Evolutionary conservation across 2,797 vertebrate genomes (phyloP).

Genomic region (Aphelocoma californica): DNA sequence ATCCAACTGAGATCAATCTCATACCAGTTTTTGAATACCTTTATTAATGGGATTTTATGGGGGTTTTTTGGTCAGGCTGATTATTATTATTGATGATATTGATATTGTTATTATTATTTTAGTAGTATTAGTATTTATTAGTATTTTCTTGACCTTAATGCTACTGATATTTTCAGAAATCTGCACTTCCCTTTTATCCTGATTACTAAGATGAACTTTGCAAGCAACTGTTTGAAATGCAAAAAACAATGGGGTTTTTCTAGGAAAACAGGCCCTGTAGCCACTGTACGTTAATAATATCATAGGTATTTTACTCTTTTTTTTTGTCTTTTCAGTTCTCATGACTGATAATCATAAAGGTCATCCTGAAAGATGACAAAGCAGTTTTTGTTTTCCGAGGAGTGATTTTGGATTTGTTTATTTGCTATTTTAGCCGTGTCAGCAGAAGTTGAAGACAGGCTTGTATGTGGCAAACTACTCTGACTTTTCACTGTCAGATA

Average conservation of each 20-base stretch:
- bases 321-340: neutral
- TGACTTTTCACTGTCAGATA: neutral
- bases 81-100: neutral
- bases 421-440: neutral
- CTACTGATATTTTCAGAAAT: neutral
- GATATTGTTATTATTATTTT: neutral
- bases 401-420: neutral
- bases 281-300: neutral
- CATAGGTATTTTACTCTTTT: neutral
- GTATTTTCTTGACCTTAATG: neutral
- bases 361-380: neutral
- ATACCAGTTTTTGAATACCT: neutral
- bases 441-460: neutral
- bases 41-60: neutral
- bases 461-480: neutral
- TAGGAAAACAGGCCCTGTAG: neutral
- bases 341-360: neutral
- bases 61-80: neutral
- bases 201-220: neutral
- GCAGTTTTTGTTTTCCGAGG: neutral
- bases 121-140: neutral
- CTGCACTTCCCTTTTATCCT: neutral
- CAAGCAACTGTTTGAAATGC: neutral
- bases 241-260: neutral
- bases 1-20: neutral